phyloP scores from a whole-genome alignment of 2,888 invertebrate species.

The Pachycephus smyrnensis region DNA sequence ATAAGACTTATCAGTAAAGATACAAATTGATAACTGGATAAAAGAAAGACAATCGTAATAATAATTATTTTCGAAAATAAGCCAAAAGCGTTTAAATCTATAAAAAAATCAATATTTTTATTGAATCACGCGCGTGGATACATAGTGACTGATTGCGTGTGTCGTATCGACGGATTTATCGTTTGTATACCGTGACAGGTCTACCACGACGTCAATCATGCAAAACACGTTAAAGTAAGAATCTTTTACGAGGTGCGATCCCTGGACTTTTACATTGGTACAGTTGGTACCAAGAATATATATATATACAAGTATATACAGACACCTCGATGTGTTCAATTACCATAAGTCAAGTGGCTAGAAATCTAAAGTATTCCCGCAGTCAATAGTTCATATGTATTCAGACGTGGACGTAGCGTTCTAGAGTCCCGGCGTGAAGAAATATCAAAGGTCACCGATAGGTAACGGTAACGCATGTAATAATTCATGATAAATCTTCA shows the following conservation, averaged over 20 bases:
- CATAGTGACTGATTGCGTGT: background rate
- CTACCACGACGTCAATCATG: background rate
- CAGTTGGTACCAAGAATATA: background rate
- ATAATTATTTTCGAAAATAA: background rate
- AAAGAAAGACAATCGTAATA: background rate
- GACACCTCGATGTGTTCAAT: background rate
- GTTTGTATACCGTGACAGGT: background rate
- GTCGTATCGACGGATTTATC: background rate
- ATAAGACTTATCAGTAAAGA: background rate
- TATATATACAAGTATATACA: background rate
- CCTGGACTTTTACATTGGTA: background rate
- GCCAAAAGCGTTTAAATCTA: background rate
- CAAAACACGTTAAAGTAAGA: background rate
- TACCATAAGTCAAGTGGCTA: background rate
- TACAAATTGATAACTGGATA: background rate
- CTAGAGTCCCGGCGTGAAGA: background rate
- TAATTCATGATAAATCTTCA: background rate
- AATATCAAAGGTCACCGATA: background rate
- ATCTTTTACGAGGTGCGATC: background rate
- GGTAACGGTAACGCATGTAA: background rate
- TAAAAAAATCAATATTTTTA: background rate
- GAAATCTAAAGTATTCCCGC: background rate
- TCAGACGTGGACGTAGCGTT: background rate
- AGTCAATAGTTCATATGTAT: background rate
- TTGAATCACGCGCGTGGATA: background rate